A percentile compares a stretch with the other conserved stretches of the same genome.
Conservation (phyloP, 2,113 vertebrate species). For the Archocentrus centrarchus region DNA sequence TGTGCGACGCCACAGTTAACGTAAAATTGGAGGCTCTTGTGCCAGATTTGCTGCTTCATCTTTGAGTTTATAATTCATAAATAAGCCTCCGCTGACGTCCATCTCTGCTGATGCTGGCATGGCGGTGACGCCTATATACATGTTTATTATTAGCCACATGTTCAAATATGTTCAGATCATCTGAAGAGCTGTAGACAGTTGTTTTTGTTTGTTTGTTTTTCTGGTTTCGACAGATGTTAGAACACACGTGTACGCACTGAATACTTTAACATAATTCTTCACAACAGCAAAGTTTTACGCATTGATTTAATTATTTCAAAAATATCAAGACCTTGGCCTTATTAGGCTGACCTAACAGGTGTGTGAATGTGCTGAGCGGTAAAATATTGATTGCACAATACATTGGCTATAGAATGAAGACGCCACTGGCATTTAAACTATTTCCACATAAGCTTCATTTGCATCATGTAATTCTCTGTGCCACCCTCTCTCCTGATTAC, state of each 20-base stretch:
- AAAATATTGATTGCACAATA: not conserved
- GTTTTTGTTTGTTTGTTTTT: not conserved
- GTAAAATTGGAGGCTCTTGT: not conserved
- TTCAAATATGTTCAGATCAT: not conserved
- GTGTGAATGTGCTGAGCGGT: not conserved
- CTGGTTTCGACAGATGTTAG: not conserved
- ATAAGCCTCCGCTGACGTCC: not conserved
- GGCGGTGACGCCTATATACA: not conserved
- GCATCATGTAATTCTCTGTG: not conserved
- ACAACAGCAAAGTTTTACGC: not conserved
- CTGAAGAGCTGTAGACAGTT: not conserved
- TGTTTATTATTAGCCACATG: not conserved
- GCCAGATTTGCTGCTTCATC: not conserved
- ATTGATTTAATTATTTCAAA: not conserved
- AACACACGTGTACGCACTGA: not conserved
- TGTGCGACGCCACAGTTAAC: not conserved
- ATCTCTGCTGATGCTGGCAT: not conserved
- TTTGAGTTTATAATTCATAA: not conserved
- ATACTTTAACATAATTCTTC: not conserved
- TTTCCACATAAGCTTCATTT: not conserved
- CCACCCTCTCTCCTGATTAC: conserved; percentile 1
- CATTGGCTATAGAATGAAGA: not conserved
- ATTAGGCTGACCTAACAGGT: not conserved
- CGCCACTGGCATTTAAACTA: not conserved
- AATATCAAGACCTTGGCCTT: too few species aligned